These are phyloP conservation scores for Calliphora vomitoria DNA, from an alignment of 2,888 invertebrate genomes.

Conservation along the genomic window DNA sequence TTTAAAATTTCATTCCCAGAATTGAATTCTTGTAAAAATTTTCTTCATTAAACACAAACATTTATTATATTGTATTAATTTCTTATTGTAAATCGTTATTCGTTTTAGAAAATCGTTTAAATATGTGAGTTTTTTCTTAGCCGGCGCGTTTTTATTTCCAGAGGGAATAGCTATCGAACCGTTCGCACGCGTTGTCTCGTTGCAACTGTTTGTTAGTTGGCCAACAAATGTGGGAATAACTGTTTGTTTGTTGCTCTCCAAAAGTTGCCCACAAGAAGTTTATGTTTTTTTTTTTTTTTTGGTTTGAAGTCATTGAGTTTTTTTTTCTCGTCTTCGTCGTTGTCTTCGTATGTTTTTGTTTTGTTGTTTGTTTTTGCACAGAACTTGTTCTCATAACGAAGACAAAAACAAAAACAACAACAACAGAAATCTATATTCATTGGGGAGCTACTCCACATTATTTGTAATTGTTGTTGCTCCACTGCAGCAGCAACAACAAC, in stretches of 20 bases:
- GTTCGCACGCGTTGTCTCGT: constrained; percentile 80
- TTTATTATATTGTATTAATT: constrained; percentile 15
- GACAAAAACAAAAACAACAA: constrained; percentile 12
- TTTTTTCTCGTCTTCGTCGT: constrained; percentile 11
- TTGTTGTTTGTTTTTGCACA: constrained; percentile 49
- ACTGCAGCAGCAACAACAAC: not conserved
- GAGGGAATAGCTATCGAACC: constrained; percentile 74
- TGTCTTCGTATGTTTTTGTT: constrained; percentile 28
- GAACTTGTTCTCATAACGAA: constrained; percentile 59
- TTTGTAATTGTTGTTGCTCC: constrained; percentile 13
- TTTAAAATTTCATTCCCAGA: constrained; percentile 53
- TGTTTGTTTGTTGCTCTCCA: constrained; percentile 70
- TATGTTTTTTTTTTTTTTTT: constrained; percentile 29
- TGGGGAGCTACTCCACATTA: constrained; percentile 69
- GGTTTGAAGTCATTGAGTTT: constrained; percentile 69
- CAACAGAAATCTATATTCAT: constrained; percentile 28
- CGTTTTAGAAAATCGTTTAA: constrained; percentile 8
- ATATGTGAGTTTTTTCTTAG: not conserved
- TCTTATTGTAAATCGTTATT: constrained; percentile 21
- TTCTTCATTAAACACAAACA: not conserved
- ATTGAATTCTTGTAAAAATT: not conserved
- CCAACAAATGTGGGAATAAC: constrained; percentile 74
- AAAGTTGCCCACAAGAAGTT: constrained; percentile 67
- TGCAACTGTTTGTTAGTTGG: constrained; percentile 78
- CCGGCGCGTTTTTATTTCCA: constrained; percentile 10